These are phyloP conservation scores for Lepus oiostolus DNA, from an alignment of 2,797 vertebrate species.

Conservation along the genomic window DNA sequence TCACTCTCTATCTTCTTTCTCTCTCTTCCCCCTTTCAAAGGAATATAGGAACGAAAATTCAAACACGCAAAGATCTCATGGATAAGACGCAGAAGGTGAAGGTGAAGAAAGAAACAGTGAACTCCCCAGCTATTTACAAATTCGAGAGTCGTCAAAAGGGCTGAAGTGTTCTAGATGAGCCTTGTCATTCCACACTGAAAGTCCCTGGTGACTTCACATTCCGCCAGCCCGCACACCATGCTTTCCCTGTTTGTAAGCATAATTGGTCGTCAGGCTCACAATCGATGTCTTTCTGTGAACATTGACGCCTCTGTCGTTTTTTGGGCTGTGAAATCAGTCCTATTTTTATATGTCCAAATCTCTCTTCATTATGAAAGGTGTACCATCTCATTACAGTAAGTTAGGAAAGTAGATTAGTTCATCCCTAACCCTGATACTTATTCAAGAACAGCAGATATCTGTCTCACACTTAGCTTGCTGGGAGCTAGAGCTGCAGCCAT, in stretches of 20 bases:
- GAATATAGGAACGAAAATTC: no score
- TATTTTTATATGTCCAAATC: slow-evolving; percentile 16
- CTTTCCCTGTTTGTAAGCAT: slow-evolving; percentile 62
- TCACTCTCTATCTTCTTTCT: no score
- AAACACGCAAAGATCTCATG: slow-evolving; percentile 69
- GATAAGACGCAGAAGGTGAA: slow-evolving; percentile 96
- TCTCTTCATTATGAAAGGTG: slow-evolving; percentile 31
- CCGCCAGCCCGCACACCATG: not conserved
- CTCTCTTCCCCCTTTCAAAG: no score
- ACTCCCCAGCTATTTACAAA: slow-evolving; percentile 94
- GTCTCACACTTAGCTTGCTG: not conserved
- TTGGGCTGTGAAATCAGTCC: slow-evolving; percentile 54
- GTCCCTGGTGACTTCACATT: slow-evolving; percentile 55
- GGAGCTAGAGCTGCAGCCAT: not conserved
- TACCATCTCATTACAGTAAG: slow-evolving; percentile 24
- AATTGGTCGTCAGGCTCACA: slow-evolving; percentile 8
- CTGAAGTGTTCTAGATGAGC: slow-evolving; percentile 81
- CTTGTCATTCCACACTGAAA: slow-evolving; percentile 28
- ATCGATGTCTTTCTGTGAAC: slow-evolving; percentile 44
- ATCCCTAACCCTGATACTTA: not conserved
- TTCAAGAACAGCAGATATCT: not conserved
- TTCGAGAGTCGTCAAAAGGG: slow-evolving; percentile 95
- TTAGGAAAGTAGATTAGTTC: slow-evolving; percentile 52
- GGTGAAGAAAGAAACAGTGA: slow-evolving; percentile 93
- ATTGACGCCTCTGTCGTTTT: slow-evolving; percentile 50